phyloP scores from a whole-genome alignment of 1,140 invertebrate genomes.

The Sesamia nonagrioides region DNA sequence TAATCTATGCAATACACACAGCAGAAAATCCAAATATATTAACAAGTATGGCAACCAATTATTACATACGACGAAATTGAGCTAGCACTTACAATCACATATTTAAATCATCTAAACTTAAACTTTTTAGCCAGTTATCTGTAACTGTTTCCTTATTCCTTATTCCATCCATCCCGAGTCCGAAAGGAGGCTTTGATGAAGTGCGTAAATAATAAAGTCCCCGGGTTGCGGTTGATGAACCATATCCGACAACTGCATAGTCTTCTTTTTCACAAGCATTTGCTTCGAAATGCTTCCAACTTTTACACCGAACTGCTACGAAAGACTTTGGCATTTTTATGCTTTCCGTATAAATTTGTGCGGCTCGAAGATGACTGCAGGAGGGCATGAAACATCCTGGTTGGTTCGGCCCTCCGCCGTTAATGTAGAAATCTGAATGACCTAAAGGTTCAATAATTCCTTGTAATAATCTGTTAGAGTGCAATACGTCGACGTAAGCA shows the following conservation, averaged over 20 bases:
- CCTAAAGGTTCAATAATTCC: constrained; percentile 89
- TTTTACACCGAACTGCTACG: constrained; percentile 82
- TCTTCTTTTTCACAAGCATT: constrained; percentile 82
- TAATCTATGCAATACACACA: background rate
- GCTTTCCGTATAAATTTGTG: constrained; percentile 88
- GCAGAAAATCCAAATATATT: background rate
- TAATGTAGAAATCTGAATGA: constrained; percentile 90
- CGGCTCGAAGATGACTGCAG: constrained; percentile 89
- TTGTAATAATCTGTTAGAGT: constrained; percentile 88
- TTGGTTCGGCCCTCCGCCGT: constrained; percentile 90
- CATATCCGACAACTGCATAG: constrained; percentile 87
- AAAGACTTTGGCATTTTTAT: constrained; percentile 87
- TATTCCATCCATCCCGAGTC: constrained; percentile 78
- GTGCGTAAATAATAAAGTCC: constrained; percentile 89
- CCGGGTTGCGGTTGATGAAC: constrained; percentile 76
- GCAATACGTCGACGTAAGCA: constrained; percentile 89
- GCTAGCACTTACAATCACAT: constrained; percentile 39
- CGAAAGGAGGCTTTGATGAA: constrained; percentile 85
- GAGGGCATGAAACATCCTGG: constrained; percentile 89
- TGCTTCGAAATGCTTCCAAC: constrained; percentile 83
- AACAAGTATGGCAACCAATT: constrained; percentile 63
- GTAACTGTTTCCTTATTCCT: constrained; percentile 58
- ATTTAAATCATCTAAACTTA: constrained; percentile 54
- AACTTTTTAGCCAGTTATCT: constrained; percentile 55
- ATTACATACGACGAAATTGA: constrained; percentile 35